A percentile compares a stretch with the other conserved stretches of the same genome.
These are phyloP conservation scores for Syndactyla subalaris DNA, from an alignment of 2,797 vertebrate genomes.

Conservation along the genomic window DNA sequence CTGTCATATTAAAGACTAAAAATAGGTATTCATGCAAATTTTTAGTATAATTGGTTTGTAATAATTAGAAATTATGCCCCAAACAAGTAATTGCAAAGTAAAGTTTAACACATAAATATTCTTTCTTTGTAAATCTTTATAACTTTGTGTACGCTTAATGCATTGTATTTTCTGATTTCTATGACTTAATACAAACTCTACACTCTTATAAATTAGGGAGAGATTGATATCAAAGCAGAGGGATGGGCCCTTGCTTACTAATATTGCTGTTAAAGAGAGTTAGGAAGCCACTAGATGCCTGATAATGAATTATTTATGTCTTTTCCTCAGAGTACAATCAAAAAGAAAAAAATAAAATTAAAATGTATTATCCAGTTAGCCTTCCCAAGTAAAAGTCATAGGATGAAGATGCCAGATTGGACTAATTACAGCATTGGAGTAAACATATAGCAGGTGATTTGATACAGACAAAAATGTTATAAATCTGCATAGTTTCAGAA, in stretches of 20 bases:
- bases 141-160: not conserved
- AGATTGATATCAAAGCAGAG: not conserved
- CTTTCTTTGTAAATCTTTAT: not conserved
- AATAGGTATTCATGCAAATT: not conserved
- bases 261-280: not conserved
- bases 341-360: not conserved
- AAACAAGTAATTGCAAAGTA: not conserved
- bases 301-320: not conserved
- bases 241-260: not conserved
- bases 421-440: not conserved
- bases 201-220: not conserved
- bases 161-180: not conserved
- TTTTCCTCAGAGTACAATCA: not conserved
- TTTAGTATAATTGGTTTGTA: not conserved
- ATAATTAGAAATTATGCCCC: not conserved
- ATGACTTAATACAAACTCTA: not conserved
- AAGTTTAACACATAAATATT: not conserved
- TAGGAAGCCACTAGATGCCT: not conserved
- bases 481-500: not conserved
- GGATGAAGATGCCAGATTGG: not conserved
- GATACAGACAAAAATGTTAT: not conserved
- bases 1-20: not conserved
- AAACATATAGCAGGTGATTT: not conserved
- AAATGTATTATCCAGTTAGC: not conserved
- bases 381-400: not conserved